Conservation (phyloP, 2,113 vertebrate species). For the Xiphorhynchus elegans region DNA sequence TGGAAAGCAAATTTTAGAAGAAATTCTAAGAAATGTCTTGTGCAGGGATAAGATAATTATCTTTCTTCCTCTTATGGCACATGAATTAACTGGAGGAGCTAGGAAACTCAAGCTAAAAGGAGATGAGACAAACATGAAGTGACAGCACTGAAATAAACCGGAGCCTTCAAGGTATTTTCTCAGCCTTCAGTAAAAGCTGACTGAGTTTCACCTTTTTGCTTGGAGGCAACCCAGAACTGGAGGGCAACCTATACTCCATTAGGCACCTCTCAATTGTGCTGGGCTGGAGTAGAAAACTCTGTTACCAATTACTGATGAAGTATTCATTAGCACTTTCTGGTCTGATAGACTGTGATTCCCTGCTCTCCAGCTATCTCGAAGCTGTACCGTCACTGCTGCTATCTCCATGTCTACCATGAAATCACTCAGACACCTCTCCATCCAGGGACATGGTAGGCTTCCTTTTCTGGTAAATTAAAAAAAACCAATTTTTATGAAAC, state of each 20-base stretch:
- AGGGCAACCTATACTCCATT: neutral
- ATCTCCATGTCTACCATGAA: fast-evolving
- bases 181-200: neutral
- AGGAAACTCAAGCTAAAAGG: neutral
- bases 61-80: neutral
- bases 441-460: neutral
- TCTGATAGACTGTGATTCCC: neutral
- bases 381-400: fast-evolving
- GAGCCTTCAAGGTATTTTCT: neutral
- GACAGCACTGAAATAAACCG: neutral
- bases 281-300: neutral
- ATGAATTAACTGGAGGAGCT: neutral
- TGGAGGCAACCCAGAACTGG: neutral
- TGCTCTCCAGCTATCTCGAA: neutral
- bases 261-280: neutral
- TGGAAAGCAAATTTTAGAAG: neutral
- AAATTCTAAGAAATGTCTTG: neutral
- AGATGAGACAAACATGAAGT: neutral
- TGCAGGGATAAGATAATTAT: neutral
- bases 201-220: neutral
- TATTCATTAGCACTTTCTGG: neutral
- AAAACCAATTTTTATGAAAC: neutral
- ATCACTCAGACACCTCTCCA: neutral
- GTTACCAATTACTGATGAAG: neutral
- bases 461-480: neutral